A percentile compares a stretch with the other conserved stretches of the same genome.
Evolutionary conservation across 2,888 invertebrate species (phyloP).

Genomic region (Tyria jacobaeae): DNA sequence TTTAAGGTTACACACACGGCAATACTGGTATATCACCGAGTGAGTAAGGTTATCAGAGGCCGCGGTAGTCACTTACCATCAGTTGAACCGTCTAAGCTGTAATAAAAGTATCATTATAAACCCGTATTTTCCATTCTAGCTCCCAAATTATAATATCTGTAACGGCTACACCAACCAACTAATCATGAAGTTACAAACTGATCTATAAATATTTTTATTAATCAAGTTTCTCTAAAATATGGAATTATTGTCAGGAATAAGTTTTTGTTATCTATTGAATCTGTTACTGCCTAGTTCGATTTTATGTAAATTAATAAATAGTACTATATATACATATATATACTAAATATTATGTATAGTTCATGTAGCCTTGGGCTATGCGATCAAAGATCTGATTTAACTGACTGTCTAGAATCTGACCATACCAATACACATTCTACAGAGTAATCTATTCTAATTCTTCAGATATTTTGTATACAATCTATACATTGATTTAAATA

Average conservation of each 20-base stretch:
- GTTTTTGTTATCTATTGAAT: conserved; percentile 34
- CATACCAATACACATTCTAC: conserved; percentile 11
- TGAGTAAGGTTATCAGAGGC: no score
- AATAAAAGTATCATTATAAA: neutral
- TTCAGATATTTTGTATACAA: neutral
- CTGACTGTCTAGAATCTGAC: conserved; percentile 33
- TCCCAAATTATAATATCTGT: neutral
- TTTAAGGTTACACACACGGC: no score
- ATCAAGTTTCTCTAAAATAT: conserved; percentile 13
- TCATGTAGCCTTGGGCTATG: conserved; percentile 34
- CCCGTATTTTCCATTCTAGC: neutral
- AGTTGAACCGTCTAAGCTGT: neutral
- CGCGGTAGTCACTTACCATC: neutral
- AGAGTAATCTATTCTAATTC: neutral
- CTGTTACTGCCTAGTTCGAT: conserved; percentile 51
- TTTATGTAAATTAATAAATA: conserved; percentile 54
- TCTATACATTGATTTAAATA: neutral
- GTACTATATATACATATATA: no score
- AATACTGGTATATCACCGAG: no score
- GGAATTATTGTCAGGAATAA: conserved; percentile 13
- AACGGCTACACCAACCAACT: neutral
- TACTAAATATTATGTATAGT: no score
- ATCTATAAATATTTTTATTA: conserved; percentile 2
- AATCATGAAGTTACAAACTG: neutral
- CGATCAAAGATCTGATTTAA: conserved; percentile 43